Conservation (phyloP, 2,888 invertebrate genomes). For the Drosophila tanythrix region DNA sequence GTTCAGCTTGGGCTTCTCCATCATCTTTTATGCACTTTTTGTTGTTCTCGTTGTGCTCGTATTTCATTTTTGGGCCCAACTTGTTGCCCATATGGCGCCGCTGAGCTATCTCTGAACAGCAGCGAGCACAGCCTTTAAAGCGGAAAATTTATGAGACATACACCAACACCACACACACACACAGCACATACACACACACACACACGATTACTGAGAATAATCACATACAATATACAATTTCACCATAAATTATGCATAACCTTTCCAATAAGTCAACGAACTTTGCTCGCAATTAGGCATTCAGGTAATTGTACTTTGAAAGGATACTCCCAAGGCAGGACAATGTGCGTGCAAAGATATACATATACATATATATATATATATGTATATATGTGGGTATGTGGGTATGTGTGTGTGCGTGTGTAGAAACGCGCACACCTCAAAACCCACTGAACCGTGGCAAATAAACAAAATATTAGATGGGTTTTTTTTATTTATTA, state of each 20-base stretch:
- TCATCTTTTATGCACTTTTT: conserved; percentile 46
- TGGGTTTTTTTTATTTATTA: conserved; percentile 3
- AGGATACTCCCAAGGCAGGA: conserved; percentile 36
- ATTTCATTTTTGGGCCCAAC: conserved; percentile 67
- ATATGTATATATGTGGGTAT: not conserved
- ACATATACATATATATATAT: not conserved
- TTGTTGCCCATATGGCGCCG: conserved; percentile 75
- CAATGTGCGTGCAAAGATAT: conserved; percentile 27
- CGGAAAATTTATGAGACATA: conserved; percentile 68
- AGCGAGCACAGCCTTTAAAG: conserved; percentile 48
- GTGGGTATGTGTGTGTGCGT: not conserved
- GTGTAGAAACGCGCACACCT: conserved; percentile 23
- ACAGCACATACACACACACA: not conserved
- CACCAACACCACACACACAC: conserved; percentile 9
- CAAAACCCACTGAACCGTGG: conserved; percentile 70
- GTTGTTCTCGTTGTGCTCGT: conserved; percentile 68
- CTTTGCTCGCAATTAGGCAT: conserved; percentile 26
- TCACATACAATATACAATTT: conserved; percentile 64
- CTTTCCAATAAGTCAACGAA: conserved; percentile 70
- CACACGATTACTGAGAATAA: conserved; percentile 19
- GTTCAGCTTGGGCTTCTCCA: conserved; percentile 61
- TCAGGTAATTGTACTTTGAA: conserved; percentile 4
- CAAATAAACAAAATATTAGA: conserved; percentile 22
- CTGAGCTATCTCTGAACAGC: conserved; percentile 52
- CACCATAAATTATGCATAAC: conserved; percentile 69